These are phyloP conservation scores for Stegostoma tigrinum DNA, from an alignment of 2,113 vertebrate species.

Conservation along the genomic window DNA sequence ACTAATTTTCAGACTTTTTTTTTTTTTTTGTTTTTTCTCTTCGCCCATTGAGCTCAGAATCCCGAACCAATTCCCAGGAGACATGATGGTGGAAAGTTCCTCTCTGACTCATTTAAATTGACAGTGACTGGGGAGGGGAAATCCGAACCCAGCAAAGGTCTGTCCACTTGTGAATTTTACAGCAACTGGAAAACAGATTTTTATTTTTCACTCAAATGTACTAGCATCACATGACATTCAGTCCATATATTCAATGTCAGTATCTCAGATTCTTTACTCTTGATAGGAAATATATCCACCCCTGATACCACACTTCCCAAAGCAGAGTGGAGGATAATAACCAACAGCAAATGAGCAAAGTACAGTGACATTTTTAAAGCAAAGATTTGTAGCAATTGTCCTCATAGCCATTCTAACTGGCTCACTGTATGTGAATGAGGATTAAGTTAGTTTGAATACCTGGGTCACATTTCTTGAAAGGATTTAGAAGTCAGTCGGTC, in stretches of 20 bases:
- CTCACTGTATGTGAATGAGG: not conserved
- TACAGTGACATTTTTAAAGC: not conserved
- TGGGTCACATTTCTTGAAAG: not conserved
- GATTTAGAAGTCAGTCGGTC: too few relatives aligned
- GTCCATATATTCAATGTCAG: not conserved
- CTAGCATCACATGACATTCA: not conserved
- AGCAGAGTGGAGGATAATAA: not conserved
- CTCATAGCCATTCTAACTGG: not conserved
- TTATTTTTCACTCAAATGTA: not conserved
- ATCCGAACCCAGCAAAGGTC: not conserved
- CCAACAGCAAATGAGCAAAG: not conserved
- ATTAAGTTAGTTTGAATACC: not conserved
- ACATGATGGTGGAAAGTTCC: too few relatives aligned
- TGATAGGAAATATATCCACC: not conserved
- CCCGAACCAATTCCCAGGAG: too few relatives aligned
- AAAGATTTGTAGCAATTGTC: not conserved
- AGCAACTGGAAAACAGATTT: not conserved
- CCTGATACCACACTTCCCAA: not conserved
- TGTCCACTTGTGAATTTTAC: not conserved
- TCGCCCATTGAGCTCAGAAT: too few relatives aligned
- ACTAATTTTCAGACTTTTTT: too few relatives aligned
- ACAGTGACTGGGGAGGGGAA: too few relatives aligned
- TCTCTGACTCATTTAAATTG: too few relatives aligned
- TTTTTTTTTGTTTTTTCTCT: too few relatives aligned
- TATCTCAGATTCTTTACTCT: not conserved